Evolutionary conservation across 2,888 invertebrate species (phyloP).

Genomic region (Calameuta idolon): DNA sequence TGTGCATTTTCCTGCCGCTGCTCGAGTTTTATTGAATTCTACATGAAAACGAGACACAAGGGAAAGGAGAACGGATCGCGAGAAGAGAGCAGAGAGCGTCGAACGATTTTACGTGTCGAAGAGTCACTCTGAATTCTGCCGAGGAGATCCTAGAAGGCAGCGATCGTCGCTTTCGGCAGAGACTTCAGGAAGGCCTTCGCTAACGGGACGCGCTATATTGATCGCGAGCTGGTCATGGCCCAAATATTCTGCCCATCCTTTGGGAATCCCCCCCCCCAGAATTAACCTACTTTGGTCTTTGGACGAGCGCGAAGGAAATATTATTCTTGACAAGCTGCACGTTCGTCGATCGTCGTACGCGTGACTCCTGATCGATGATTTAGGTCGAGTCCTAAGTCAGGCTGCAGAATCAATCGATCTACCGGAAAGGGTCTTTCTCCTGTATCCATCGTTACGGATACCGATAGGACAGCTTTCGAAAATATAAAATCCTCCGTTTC

Average conservation of each 20-base stretch:
- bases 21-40: too few species aligned
- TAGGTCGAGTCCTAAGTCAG: too few species aligned
- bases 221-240: slow-evolving; percentile 64
- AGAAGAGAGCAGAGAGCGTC: neutral
- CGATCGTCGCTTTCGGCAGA: neutral
- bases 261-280: slow-evolving; percentile 51
- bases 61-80: neutral
- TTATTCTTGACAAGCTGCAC: neutral
- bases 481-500: neutral
- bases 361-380: neutral
- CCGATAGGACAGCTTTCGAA: neutral
- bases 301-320: neutral
- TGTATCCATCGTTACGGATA: neutral
- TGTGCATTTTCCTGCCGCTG: neutral
- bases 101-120: too few species aligned
- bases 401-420: neutral
- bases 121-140: neutral
- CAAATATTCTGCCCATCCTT: slow-evolving; percentile 62
- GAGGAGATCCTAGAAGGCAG: neutral
- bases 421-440: neutral
- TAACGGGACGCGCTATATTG: slow-evolving; percentile 45
- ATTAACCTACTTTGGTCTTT: slow-evolving; percentile 55
- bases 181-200: neutral
- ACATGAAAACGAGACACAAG: neutral
- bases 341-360: too few species aligned